A percentile compares a stretch with the other conserved stretches of the same genome.
Evolutionary conservation across 2,797 vertebrate species (phyloP).

Genomic region (Gymnopithys bicolor): DNA sequence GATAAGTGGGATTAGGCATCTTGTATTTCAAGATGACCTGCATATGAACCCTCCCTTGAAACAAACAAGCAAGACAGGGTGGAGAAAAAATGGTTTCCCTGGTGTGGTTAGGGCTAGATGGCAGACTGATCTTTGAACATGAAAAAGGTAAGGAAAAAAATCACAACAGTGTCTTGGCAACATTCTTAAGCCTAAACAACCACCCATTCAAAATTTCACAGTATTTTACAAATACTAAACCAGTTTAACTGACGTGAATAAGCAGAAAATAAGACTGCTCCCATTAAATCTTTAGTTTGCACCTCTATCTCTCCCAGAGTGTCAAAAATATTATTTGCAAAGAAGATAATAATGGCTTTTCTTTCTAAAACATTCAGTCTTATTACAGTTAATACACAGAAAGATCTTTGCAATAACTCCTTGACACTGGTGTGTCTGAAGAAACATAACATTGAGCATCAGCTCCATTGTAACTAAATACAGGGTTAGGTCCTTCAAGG

Average conservation of each 20-base stretch:
- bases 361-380: neutral
- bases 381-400: neutral
- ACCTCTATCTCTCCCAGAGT: neutral
- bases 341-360: neutral
- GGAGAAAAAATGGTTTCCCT: neutral
- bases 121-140: neutral
- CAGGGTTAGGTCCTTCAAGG: neutral
- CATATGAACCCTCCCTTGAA: neutral
- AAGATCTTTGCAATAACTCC: neutral
- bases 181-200: neutral
- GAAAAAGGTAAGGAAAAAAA: neutral
- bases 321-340: neutral
- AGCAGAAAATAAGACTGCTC: neutral
- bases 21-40: neutral
- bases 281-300: neutral
- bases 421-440: neutral
- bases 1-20: neutral
- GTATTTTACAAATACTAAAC: neutral
- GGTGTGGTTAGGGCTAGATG: neutral
- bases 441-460: neutral
- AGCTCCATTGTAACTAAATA: rapidly evolving
- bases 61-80: neutral
- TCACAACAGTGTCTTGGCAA: neutral
- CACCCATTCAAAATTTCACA: neutral
- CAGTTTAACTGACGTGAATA: neutral